Percentiles rank a stretch among this genome's conserved stretches.
Conservation (phyloP, 2,888 invertebrate species). For the Noctua pronuba region DNA sequence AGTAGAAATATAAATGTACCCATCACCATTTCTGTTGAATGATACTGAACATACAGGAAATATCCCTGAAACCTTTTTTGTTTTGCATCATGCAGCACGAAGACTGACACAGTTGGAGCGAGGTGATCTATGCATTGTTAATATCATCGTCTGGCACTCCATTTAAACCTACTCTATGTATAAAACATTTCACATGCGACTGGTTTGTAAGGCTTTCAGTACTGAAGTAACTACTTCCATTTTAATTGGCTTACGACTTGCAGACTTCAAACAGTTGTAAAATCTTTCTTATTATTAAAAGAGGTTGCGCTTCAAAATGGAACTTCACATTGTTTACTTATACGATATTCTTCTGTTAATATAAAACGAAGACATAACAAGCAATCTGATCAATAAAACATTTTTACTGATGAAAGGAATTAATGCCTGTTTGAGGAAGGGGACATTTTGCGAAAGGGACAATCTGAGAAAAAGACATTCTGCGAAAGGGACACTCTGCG, state of each 20-base stretch:
- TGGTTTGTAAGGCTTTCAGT: conserved; percentile 1
- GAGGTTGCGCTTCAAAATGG: background rate
- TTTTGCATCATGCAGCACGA: background rate
- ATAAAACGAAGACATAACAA: background rate
- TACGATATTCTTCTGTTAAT: background rate
- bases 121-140: background rate
- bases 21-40: background rate
- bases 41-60: background rate
- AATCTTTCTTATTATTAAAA: background rate
- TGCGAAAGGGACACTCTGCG: no score
- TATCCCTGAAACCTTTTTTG: background rate
- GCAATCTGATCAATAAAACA: no score
- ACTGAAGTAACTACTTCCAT: background rate
- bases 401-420: no score
- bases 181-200: background rate
- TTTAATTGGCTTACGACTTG: background rate
- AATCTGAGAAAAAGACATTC: no score
- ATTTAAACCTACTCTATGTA: conserved; percentile 1
- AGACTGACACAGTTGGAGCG: background rate
- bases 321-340: background rate
- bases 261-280: background rate
- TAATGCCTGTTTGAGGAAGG: no score
- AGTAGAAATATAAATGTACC: background rate
- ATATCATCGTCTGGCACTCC: background rate
- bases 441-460: no score